phyloP scores from a whole-genome alignment of 2,888 invertebrate genomes.

The Tortrix viridana region DNA sequence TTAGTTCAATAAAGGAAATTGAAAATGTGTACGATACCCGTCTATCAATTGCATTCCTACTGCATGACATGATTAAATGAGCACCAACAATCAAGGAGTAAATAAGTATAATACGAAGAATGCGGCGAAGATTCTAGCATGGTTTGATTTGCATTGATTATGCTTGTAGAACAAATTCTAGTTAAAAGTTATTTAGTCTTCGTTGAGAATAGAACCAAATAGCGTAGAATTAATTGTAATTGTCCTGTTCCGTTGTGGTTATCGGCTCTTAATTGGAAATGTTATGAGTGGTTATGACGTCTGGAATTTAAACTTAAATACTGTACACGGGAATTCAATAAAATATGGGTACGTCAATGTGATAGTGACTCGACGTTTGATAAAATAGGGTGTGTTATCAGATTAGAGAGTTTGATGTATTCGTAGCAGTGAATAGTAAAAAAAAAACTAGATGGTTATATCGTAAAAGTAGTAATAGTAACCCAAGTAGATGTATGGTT shows the following conservation, averaged over 20 bases:
- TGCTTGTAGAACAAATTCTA: slow-evolving; percentile 29
- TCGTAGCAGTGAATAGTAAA: slow-evolving; percentile 10
- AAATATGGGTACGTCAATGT: slow-evolving; percentile 18
- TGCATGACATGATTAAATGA: background rate
- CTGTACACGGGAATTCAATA: slow-evolving; percentile 1
- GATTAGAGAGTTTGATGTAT: slow-evolving; percentile 26
- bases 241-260: background rate
- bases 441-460: no score
- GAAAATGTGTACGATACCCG: background rate
- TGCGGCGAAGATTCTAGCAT: slow-evolving; percentile 4
- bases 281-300: background rate
- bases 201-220: slow-evolving; percentile 1
- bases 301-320: slow-evolving; percentile 2
- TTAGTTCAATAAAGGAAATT: slow-evolving; percentile 13
- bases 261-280: background rate
- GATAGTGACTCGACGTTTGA: slow-evolving; percentile 17
- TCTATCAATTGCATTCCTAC: slow-evolving; percentile 6
- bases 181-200: slow-evolving; percentile 4
- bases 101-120: background rate
- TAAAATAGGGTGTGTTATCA: slow-evolving; percentile 24
- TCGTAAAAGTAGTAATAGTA: no score
- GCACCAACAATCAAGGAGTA: no score
- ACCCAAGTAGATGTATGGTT: no score
- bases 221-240: background rate
- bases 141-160: slow-evolving; percentile 17